Conservation (phyloP, 2,888 invertebrate genomes). For the Cryptocephalus moraei region DNA sequence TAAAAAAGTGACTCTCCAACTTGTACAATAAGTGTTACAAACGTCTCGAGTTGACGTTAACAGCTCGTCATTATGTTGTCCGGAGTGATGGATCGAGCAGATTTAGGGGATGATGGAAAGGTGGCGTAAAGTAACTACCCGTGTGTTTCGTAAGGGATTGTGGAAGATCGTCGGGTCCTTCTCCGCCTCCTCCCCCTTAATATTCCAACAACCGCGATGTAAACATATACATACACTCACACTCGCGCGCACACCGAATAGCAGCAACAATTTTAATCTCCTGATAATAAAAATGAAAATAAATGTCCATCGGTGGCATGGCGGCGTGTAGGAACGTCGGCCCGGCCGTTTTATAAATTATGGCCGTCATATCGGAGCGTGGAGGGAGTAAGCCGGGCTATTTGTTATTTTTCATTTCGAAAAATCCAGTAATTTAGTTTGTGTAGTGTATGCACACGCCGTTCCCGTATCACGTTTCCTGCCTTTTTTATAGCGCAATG, state of each 20-base stretch:
- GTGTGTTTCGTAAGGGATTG: too few species aligned
- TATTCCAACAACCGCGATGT: too few species aligned
- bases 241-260: background rate
- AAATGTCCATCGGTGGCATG: constrained; percentile 37
- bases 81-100: too few species aligned
- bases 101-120: too few species aligned
- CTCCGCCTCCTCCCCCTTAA: too few species aligned
- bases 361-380: constrained; percentile 37
- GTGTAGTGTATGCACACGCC: constrained; percentile 36
- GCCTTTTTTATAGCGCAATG: constrained; percentile 42
- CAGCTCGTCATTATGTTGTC: too few species aligned
- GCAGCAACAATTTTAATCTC: constrained; percentile 40
- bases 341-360: constrained; percentile 33
- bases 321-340: constrained; percentile 28
- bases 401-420: constrained; percentile 43
- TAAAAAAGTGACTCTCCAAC: too few species aligned
- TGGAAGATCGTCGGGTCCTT: too few species aligned
- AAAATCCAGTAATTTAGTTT: constrained; percentile 43
- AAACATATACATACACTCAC: too few species aligned
- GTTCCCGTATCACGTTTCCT: constrained; percentile 42
- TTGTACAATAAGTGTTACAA: too few species aligned
- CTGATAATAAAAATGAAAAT: constrained; percentile 42
- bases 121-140: too few species aligned
- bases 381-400: constrained; percentile 39
- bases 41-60: too few species aligned